Evolutionary conservation across 2,113 vertebrate genomes (phyloP), one percentile per base, ranked within the genome.

Genomic region (Myotis yumanensis): DNA sequence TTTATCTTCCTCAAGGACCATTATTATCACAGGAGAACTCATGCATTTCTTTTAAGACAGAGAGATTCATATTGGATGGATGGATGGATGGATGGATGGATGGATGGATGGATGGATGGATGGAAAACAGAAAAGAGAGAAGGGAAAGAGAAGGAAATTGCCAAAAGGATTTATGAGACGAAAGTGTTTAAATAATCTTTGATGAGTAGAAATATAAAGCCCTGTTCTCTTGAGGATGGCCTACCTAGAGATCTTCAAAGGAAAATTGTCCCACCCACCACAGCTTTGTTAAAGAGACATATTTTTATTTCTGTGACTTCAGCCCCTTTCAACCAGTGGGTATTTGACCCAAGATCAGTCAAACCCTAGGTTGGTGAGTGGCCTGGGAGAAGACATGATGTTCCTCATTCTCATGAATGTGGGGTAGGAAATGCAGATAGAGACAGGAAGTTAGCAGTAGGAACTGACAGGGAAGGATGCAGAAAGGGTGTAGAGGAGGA

Each of bases 171-270:
- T 90, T 90, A 16, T 72, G 35, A 82, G 32, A 62, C 20, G 6
- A 77, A 46, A 89, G 7, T 35, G 28, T 92, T 89, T 91, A 75
- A 43, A 72, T 94, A 52, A 57, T 81, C 57, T 92, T 81, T 40
- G 8, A 46, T 7, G 85, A 40, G 11, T 51, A 5, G 8, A 80
- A 64, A 35, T 73, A 57, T 72, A 66, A 94, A 94, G 30, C 23
- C 35, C 69, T 88, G 17, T 69, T 81, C 48, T 62, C 25, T 64
- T 71, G 2, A 88, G 28, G 14, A 57, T 83, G n/a, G 2, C 35
- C 48, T 84, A 75, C 46, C 46, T 80, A 71, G 23, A 73, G 43
- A 35, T 14, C 43, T 35, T 94, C 69, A 54, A 73, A 87, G 75
- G 64, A 81, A 92, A 87, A 5, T 57, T 64, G 15, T 30, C 79